Conservation (phyloP, 2,113 vertebrate genomes). For the Mesitornis unicolor region DNA sequence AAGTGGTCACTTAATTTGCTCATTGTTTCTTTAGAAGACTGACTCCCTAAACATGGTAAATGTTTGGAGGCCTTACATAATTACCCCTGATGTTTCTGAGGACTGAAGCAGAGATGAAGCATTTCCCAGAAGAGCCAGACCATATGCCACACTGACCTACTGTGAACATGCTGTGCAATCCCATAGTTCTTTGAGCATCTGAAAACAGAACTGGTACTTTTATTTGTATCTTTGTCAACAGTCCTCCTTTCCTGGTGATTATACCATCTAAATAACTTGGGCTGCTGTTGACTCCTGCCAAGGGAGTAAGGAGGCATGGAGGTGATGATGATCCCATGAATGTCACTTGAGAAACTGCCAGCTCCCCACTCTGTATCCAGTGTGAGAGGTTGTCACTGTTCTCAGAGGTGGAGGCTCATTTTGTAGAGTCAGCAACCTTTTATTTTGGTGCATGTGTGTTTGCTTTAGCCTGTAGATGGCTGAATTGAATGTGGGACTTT, state of each 20-base stretch:
- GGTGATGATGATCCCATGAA: neutral
- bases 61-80: neutral
- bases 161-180: neutral
- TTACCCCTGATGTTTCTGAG: neutral
- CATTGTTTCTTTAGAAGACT: neutral
- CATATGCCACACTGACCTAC: neutral
- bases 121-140: neutral
- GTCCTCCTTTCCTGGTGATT: neutral
- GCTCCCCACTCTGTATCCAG: neutral
- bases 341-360: neutral
- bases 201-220: neutral
- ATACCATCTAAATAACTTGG: neutral
- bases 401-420: neutral
- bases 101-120: neutral
- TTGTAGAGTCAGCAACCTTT: neutral
- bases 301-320: neutral
- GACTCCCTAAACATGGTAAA: neutral
- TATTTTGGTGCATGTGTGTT: rapidly evolving
- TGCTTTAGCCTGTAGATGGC: neutral
- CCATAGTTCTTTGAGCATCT: neutral
- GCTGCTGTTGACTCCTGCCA: neutral
- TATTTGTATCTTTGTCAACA: neutral
- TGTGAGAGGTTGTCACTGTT: rapidly evolving
- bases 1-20: neutral
- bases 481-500: neutral